A percentile compares a stretch with the other conserved stretches of the same genome.
Evolutionary conservation across 2,113 vertebrate species (phyloP).

Genomic region (Acanthisitta chloris): DNA sequence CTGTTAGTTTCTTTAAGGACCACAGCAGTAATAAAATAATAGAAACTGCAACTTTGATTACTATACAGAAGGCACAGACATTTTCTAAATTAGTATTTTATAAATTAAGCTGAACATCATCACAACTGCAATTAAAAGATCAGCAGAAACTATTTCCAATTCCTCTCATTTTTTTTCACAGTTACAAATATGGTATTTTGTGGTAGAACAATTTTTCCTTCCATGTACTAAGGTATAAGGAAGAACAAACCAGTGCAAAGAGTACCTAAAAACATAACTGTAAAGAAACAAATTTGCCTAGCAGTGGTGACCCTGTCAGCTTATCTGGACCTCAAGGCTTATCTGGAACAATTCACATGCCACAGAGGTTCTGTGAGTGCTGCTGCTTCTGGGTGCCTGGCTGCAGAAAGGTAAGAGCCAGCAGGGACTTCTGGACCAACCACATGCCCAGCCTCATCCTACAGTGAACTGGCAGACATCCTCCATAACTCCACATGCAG

Average conservation of each 20-base stretch:
- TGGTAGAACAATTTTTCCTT: neutral
- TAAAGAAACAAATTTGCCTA: neutral
- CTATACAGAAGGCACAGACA: neutral
- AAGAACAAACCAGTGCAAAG: neutral
- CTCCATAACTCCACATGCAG: neutral
- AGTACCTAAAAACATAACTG: neutral
- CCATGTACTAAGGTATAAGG: neutral
- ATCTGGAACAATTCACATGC: neutral
- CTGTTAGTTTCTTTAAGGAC: slow-evolving; percentile 82
- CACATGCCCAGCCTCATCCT: neutral
- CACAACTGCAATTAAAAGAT: neutral
- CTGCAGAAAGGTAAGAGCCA: neutral
- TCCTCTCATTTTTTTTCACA: neutral
- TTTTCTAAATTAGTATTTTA: neutral
- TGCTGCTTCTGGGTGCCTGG: neutral
- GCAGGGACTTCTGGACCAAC: neutral
- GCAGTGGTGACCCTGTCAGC: neutral
- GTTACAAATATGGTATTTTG: neutral
- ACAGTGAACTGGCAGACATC: neutral
- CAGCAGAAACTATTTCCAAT: neutral
- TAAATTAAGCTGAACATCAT: neutral
- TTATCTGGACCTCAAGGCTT: neutral
- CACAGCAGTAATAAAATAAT: neutral
- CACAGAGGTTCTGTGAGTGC: neutral
- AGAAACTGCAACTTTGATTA: neutral